Base-by-base conservation (phyloP, 2,113 vertebrate genomes). In the Syngnathus floridae region DNA sequence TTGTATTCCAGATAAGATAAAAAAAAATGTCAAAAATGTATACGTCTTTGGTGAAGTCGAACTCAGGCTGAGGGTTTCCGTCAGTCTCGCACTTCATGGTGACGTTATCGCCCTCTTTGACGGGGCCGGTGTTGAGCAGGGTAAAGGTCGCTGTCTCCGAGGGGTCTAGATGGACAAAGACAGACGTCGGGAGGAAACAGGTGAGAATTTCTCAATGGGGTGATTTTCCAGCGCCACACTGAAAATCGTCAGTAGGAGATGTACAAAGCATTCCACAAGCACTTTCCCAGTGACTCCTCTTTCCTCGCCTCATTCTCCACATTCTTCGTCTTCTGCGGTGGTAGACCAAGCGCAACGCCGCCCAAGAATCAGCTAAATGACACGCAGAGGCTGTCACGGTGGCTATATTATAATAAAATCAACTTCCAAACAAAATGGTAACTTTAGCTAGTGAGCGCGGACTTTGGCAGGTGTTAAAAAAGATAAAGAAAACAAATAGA, bases 51-150 rank as follows among this genome's bases (percentile, higher is more conserved):
- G 7, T 57, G 60, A 94, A 91, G 0, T 88, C 86, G 56, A 93
- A 92, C 35, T 90, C 85, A 0, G 91, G 90, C 59, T 84, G 90
- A 1, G 94, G 93, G 80, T 89, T 92, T 19, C 94, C 94, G 0
- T 96, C 94, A 0, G 91, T 93, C 64, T 73, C 72, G 62, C 94
- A 96, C 37, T 79, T 81, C 76, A 96, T 84, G 26, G 69, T 76
- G 5, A 96, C 90, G 0, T 69, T 59, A 14, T 96, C 94, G 0
- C 94, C 94, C 71, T 96, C 94, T 21, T 92, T 93, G 19, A 96
- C 84, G 2, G 84, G 82, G 3, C 19, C 16, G 0, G 71, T 43
- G 61, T 91, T 91, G 62, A 70, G 17, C 11, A 91, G 31, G 46
- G 66, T 55, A 75, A 96, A 94, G 4, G 81, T 80, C 1, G 92